phyloP scores from a whole-genome alignment of 2,113 vertebrate genomes.

The Rana temporaria region DNA sequence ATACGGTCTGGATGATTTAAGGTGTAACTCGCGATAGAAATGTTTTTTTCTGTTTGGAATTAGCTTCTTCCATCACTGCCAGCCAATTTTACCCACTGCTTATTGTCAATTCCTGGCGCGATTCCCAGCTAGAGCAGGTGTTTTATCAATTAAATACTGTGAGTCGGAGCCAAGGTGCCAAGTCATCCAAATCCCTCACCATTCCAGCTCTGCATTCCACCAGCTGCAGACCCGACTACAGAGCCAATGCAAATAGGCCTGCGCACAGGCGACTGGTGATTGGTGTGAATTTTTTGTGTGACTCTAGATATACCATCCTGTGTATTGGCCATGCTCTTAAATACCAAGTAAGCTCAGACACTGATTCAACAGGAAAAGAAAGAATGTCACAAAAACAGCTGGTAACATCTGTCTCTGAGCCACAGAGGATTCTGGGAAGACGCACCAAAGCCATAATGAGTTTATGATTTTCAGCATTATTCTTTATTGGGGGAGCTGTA shows the following conservation, averaged over 20 bases:
- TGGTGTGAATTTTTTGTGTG: not conserved
- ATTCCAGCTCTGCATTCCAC: not conserved
- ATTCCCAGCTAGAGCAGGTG: slow-evolving; percentile 48
- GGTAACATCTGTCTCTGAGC: not conserved
- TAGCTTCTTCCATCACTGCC: slow-evolving; percentile 14
- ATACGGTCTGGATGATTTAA: slow-evolving; percentile 16
- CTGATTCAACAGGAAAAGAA: slow-evolving; percentile 21
- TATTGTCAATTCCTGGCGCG: slow-evolving; percentile 33
- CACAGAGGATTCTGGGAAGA: not conserved
- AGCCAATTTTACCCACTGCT: slow-evolving; percentile 25
- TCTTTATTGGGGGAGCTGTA: not conserved
- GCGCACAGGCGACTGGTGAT: not conserved
- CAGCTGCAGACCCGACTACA: slow-evolving; percentile 40
- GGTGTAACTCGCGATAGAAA: slow-evolving; percentile 9
- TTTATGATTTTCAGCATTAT: not conserved
- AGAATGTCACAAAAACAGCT: slow-evolving; percentile 39
- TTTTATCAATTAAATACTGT: slow-evolving; percentile 54
- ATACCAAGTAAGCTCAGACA: slow-evolving; percentile 20
- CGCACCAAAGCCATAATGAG: not conserved
- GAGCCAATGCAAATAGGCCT: slow-evolving; percentile 46
- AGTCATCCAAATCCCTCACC: slow-evolving; percentile 30
- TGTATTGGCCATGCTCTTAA: not conserved
- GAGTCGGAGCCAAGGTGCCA: slow-evolving; percentile 37
- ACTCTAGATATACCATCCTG: not conserved
- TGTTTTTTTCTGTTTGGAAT: slow-evolving; percentile 27